Conservation (phyloP, 2,113 vertebrate genomes). For the Paradoxurus hermaphroditus region DNA sequence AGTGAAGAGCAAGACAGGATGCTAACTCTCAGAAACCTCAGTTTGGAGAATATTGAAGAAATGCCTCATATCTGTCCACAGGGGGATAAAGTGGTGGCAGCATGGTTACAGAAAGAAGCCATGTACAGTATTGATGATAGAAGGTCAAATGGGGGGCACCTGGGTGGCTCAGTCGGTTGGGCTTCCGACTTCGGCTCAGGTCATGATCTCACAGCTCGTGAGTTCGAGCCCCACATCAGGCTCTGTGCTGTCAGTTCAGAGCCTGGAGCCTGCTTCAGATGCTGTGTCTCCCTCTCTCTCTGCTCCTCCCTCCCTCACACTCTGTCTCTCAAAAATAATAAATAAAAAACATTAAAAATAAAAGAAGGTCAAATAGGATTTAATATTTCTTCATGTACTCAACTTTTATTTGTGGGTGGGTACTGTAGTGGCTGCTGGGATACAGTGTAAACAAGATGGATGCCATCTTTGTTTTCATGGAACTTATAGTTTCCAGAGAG, state of each 20-base stretch:
- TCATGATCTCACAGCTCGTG: too few relatives aligned
- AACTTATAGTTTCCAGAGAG: neutral
- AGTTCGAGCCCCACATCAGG: too few relatives aligned
- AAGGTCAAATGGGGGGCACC: neutral
- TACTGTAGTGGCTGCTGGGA: neutral
- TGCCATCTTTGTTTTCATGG: neutral
- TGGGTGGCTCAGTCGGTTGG: too few relatives aligned
- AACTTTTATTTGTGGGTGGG: neutral
- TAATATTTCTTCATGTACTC: neutral
- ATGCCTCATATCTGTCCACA: neutral
- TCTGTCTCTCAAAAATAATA: too few relatives aligned
- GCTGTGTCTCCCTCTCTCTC: too few relatives aligned
- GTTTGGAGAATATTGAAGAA: neutral
- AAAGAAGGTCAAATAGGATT: neutral
- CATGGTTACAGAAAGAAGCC: neutral
- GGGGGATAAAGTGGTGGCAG: neutral
- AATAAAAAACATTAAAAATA: too few relatives aligned
- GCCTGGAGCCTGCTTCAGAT: too few relatives aligned
- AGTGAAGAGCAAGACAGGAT: neutral
- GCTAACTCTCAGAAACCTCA: neutral
- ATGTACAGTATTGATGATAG: neutral
- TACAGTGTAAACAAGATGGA: neutral
- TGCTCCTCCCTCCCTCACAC: too few relatives aligned
- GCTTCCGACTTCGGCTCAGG: too few relatives aligned
- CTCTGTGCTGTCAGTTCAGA: too few relatives aligned